Conservation (phyloP, 2,797 vertebrate genomes). For the Schizopygopsis malacanthus region DNA sequence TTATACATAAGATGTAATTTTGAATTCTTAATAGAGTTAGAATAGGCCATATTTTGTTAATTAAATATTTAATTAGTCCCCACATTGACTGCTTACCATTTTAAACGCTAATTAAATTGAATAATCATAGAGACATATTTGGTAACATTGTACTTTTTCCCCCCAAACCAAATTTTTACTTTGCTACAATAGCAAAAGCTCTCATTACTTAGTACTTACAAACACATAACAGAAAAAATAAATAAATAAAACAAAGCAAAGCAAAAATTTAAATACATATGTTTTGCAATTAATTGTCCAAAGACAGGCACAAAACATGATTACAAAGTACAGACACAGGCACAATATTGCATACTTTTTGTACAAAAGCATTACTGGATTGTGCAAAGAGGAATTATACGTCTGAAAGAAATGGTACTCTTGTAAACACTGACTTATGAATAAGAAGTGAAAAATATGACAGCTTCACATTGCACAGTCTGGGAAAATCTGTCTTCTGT, state of each 20-base stretch:
- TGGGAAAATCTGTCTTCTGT: not conserved
- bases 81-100: not conserved
- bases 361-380: not conserved
- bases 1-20: not conserved
- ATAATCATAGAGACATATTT: not conserved
- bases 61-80: not conserved
- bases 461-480: not conserved
- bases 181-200: too few species aligned
- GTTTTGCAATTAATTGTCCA: too few species aligned
- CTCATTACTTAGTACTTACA: not conserved
- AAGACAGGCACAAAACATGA: too few species aligned
- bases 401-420: not conserved
- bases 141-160: not conserved
- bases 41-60: not conserved
- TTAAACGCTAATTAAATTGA: not conserved
- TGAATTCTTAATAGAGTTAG: not conserved
- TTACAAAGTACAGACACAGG: not conserved
- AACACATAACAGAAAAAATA: not conserved
- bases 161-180: not conserved
- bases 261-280: too few species aligned
- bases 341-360: not conserved
- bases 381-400: not conserved
- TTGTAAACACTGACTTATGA: slow-evolving; percentile 3
- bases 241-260: too few species aligned
- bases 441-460: not conserved